Evolutionary conservation across 2,113 vertebrate genomes (phyloP), one percentile per base, ranked within the genome.

Genomic region (Vicugna pacos): DNA sequence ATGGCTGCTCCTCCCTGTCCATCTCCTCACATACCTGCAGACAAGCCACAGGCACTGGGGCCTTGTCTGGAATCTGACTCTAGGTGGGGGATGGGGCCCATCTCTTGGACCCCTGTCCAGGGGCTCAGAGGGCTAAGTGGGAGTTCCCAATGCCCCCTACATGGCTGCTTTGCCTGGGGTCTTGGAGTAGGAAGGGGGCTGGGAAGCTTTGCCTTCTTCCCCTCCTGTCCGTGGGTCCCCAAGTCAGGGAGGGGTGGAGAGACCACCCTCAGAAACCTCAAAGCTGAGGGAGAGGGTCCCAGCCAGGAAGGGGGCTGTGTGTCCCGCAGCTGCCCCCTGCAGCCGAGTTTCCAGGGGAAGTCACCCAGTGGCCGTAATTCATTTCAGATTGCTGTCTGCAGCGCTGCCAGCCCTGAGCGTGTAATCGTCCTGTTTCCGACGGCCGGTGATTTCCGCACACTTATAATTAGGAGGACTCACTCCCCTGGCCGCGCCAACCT

Each of bases 371-470:
- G 96, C 73, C 64, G 1, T 73, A 92, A 89, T 83, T 97, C 88
- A 95, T 96, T 82, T 93, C 98, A 92, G 97, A 67, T 95, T 82
- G 93, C 93, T 28, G 4, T 95, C 92, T 56, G 89, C 90, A 89
- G 91, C 54, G 28, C 94, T 96, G 93, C 95, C 95, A 86, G 77
- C 46, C 89, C 97, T 7, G 86, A 97, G 97, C 79, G 1, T 97
- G 97, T 96, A 97, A 97, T 98, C 93, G 93, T 93, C 94, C 96
- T 92, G 82, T 98, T 97, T 98, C 98, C 97, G 95, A 77, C 4
- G 73, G 95, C 92, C 0, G 69, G 50, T 67, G 72, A 96, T 82
- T 65, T 84, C 94, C 94, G 94, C 98, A 97, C 98, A 94, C 98
- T 97, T 95, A 70, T 95, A 97, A 98, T 98, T 97, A 98, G 89